phyloP scores from a whole-genome alignment of 2,888 invertebrate genomes.

The Tortrix viridana region DNA sequence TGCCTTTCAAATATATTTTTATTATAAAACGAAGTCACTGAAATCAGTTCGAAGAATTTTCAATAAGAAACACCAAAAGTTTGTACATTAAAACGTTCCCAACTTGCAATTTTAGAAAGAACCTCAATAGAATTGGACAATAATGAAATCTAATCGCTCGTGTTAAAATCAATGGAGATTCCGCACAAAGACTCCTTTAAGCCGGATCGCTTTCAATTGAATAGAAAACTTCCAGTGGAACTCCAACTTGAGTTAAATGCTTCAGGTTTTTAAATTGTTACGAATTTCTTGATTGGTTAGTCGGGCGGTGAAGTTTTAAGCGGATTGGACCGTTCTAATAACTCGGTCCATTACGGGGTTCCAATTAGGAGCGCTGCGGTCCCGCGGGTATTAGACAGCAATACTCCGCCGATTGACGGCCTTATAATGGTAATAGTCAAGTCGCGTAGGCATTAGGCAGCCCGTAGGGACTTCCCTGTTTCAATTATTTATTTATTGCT shows the following conservation, averaged over 20 bases:
- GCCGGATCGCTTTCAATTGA: conserved; percentile 38
- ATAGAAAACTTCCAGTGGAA: conserved; percentile 28
- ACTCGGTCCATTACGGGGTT: conserved; percentile 32
- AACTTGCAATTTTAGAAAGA: not conserved
- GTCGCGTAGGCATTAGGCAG: not conserved
- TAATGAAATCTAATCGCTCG: conserved; percentile 35
- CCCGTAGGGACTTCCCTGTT: not conserved
- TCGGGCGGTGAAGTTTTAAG: conserved; percentile 32
- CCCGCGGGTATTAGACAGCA: conserved; percentile 31
- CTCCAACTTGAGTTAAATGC: conserved; percentile 33
- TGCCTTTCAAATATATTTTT: no score
- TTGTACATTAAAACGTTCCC: no score
- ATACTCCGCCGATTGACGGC: conserved; percentile 17
- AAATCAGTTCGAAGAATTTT: no score
- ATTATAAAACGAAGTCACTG: no score
- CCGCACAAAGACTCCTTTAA: conserved; percentile 34
- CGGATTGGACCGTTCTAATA: conserved; percentile 38
- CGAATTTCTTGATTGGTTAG: conserved; percentile 37
- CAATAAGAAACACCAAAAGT: no score
- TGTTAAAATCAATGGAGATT: conserved; percentile 37
- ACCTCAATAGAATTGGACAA: conserved; percentile 23
- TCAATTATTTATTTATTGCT: not conserved
- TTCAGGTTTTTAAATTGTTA: conserved; percentile 38
- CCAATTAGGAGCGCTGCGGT: conserved; percentile 27
- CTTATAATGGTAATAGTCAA: conserved; percentile 14